Percentiles rank a stretch among this genome's conserved stretches.
Evolutionary conservation across 2,113 vertebrate species (phyloP).

Genomic region (Menura novaehollandiae): DNA sequence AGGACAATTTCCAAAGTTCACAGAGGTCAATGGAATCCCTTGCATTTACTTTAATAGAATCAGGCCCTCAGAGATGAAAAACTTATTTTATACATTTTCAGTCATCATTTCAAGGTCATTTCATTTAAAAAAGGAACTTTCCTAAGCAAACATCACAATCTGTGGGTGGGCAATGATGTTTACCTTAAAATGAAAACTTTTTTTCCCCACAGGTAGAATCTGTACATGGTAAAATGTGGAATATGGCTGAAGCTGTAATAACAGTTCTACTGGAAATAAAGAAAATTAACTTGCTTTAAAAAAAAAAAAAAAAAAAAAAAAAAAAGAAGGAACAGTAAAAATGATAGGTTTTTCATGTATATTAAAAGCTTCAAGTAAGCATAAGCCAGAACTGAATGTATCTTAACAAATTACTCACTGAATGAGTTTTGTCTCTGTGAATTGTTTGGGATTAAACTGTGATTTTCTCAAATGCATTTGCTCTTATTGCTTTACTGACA

Average conservation of each 20-base stretch:
- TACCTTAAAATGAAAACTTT: constrained; percentile 33
- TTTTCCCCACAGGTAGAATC: not conserved
- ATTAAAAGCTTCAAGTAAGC: not conserved
- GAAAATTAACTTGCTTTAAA: constrained; percentile 6
- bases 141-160: not conserved
- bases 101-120: constrained; percentile 2
- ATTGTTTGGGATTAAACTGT: not conserved
- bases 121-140: not conserved
- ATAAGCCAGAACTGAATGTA: constrained; percentile 1
- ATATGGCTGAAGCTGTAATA: not conserved
- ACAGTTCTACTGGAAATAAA: not conserved
- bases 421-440: not conserved
- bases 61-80: constrained; percentile 23
- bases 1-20: constrained; percentile 5
- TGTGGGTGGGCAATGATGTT: constrained; percentile 38
- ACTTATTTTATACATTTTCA: not conserved
- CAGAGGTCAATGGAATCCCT: not conserved
- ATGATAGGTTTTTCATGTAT: not conserved
- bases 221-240: constrained; percentile 25
- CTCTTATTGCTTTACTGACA: not conserved
- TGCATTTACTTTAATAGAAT: constrained; percentile 1
- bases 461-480: constrained; percentile 6
- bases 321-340: not conserved
- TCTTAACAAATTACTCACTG: constrained; percentile 12
- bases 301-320: not conserved